Evolutionary conservation across 1,140 invertebrate genomes (phyloP).

Genomic region (Eupeodes corollae): DNA sequence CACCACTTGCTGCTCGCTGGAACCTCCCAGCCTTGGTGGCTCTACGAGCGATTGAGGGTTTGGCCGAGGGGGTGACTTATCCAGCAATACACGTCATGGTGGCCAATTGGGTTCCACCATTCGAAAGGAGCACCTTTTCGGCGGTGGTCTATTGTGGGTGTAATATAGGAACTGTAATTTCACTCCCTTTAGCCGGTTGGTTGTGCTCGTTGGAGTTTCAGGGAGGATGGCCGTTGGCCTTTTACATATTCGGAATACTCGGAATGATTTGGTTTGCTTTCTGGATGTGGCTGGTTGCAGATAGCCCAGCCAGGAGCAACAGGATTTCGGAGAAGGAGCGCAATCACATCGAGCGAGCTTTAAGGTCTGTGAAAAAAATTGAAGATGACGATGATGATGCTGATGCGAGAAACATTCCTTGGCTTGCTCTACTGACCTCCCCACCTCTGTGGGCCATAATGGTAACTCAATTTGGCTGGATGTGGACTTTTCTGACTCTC

Average conservation of each 20-base stretch:
- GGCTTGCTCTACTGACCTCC: conserved; percentile 67
- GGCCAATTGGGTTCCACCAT: conserved; percentile 67
- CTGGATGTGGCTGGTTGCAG: conserved; percentile 62
- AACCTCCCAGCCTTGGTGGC: conserved; percentile 61
- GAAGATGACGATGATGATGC: background rate
- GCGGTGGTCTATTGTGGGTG: conserved; percentile 66
- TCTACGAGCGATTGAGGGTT: conserved; percentile 70
- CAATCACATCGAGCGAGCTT: conserved; percentile 52
- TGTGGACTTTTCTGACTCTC: conserved; percentile 92
- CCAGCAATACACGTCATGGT: conserved; percentile 74
- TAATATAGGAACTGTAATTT: conserved; percentile 59
- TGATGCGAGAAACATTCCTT: conserved; percentile 43
- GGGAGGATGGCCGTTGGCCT: conserved; percentile 66
- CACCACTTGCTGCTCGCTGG: conserved; percentile 57
- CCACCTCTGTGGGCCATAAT: conserved; percentile 78
- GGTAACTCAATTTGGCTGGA: conserved; percentile 81
- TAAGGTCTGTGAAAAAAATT: conserved; percentile 32
- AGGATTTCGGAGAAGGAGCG: conserved; percentile 59
- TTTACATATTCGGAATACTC: conserved; percentile 68
- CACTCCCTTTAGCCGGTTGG: conserved; percentile 61
- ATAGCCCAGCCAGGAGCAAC: conserved; percentile 66
- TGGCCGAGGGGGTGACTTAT: conserved; percentile 77
- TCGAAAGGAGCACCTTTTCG: conserved; percentile 69
- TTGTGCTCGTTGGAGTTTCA: conserved; percentile 53
- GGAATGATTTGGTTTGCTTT: conserved; percentile 69